phyloP scores from a whole-genome alignment of 2,888 invertebrate genomes.

The Sturmia bella region DNA sequence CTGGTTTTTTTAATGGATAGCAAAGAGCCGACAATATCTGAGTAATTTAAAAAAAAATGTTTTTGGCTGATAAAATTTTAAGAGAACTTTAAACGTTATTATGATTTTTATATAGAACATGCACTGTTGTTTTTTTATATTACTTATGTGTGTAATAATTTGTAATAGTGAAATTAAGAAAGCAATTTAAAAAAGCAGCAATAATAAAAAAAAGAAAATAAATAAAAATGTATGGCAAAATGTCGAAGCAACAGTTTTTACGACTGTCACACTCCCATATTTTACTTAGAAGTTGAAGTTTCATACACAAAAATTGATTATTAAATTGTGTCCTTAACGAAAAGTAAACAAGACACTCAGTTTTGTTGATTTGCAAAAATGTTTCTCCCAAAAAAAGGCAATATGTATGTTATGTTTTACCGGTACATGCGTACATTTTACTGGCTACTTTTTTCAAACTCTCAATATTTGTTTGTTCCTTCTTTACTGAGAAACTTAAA shows the following conservation, averaged over 20 bases:
- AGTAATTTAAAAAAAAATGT: no score
- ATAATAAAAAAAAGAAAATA: no score
- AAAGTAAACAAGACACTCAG: constrained; percentile 50
- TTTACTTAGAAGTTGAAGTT: not conserved
- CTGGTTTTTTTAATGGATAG: no score
- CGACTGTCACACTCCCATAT: constrained; percentile 27
- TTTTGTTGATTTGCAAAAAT: constrained; percentile 17
- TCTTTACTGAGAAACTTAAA: not conserved
- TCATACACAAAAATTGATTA: constrained; percentile 7
- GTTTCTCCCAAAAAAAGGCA: not conserved
- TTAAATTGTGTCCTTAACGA: constrained; percentile 26
- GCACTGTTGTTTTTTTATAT: no score
- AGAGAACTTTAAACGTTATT: no score
- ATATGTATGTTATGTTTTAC: constrained; percentile 29
- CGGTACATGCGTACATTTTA: constrained; percentile 62
- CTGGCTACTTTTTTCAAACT: constrained; percentile 4
- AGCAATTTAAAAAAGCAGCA: no score
- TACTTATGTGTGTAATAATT: no score
- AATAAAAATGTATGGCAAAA: not conserved
- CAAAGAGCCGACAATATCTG: no score
- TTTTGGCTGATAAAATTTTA: no score
- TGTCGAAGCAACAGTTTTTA: constrained; percentile 48
- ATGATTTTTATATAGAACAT: no score
- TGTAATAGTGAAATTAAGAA: no score
- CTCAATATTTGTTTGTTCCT: not conserved